Percentiles rank a stretch among this genome's conserved stretches.
Conservation (phyloP, 2,113 vertebrate species). For the Dipodomys merriami region DNA sequence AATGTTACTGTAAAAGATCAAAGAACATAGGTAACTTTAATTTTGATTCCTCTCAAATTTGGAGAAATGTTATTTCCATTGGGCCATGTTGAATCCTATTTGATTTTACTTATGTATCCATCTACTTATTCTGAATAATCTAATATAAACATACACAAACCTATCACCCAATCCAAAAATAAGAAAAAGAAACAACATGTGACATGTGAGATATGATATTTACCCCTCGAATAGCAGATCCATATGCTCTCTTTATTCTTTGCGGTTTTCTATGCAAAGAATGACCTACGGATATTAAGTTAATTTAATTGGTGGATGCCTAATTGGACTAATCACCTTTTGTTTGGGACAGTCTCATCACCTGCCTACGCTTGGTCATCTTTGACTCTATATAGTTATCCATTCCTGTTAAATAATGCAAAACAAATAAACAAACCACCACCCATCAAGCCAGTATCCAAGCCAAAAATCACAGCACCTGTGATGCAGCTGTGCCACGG, state of each 20-base stretch:
- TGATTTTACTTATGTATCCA: not conserved
- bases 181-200: not conserved
- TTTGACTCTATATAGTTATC: not conserved
- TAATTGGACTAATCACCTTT: not conserved
- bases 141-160: not conserved
- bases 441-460: not conserved
- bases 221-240: rapidly evolving
- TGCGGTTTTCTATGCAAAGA: not conserved
- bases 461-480: not conserved
- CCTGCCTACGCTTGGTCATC: not conserved
- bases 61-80: not conserved
- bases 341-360: not conserved
- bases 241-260: not conserved
- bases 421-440: not conserved
- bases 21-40: not conserved
- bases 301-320: not conserved
- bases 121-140: not conserved
- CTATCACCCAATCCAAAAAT: not conserved
- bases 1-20: not conserved
- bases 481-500: not conserved
- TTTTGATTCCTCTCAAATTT: not conserved
- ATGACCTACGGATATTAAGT: not conserved
- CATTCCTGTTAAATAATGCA: not conserved
- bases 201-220: not conserved
- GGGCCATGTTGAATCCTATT: not conserved